A percentile compares a stretch with the other conserved stretches of the same genome.
These are phyloP conservation scores for Scolopax rusticola DNA, from an alignment of 2,797 vertebrate genomes.

Conservation along the genomic window DNA sequence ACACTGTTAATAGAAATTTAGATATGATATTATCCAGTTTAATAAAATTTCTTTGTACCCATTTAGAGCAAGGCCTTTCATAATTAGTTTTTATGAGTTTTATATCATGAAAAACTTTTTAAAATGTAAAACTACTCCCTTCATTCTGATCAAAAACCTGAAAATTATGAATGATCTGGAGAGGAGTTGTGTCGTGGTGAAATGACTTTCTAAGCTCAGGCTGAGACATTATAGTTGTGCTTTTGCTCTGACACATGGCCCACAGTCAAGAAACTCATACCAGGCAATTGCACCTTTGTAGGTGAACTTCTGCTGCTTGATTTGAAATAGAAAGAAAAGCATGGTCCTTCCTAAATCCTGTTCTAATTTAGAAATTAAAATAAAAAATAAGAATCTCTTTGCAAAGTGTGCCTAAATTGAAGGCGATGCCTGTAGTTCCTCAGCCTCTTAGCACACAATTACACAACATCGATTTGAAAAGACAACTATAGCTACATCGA, in stretches of 20 bases:
- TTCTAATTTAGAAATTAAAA: neutral
- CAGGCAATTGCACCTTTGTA: neutral
- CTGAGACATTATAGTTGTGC: neutral
- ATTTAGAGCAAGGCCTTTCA: constrained; percentile 33
- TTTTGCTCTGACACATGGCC: neutral
- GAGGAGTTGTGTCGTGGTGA: neutral
- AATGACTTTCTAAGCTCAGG: neutral
- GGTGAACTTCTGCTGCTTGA: neutral
- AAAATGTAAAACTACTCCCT: constrained; percentile 8
- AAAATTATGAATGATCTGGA: neutral
- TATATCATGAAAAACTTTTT: constrained; percentile 6
- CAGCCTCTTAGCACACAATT: neutral
- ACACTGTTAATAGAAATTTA: constrained; percentile 15
- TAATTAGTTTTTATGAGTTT: constrained; percentile 39
- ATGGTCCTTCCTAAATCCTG: neutral
- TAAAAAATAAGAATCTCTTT: neutral
- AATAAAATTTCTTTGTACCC: constrained; percentile 37
- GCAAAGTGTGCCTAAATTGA: neutral
- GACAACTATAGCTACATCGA: neutral
- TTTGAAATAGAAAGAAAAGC: neutral
- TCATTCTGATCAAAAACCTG: neutral
- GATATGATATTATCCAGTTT: constrained; percentile 44
- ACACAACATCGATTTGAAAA: rapidly evolving
- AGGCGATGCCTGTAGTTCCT: neutral
- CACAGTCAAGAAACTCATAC: neutral